These are phyloP conservation scores for Salvelinus fontinalis DNA, from an alignment of 2,113 vertebrate species.

Conservation along the genomic window DNA sequence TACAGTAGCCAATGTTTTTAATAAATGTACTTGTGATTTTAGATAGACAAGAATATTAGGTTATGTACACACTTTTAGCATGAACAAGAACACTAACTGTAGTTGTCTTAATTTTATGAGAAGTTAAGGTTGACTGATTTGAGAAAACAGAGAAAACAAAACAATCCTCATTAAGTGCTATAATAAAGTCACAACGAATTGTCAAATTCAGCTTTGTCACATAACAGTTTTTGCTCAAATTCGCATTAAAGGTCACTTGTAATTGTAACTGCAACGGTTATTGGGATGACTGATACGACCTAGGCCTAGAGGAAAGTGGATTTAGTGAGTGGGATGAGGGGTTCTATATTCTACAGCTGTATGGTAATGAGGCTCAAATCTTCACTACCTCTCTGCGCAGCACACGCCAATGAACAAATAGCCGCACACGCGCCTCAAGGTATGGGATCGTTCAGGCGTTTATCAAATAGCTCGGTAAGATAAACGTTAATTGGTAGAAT, in stretches of 20 bases:
- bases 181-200: background rate
- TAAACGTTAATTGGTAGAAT: conserved; percentile 11
- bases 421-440: conserved; percentile 59
- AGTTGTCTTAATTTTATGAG: background rate
- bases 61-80: background rate
- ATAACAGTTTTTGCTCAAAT: background rate
- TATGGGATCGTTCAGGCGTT: conserved; percentile 14
- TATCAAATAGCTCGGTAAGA: background rate
- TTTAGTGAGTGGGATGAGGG: conserved; percentile 43
- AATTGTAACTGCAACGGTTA: conserved; percentile 39
- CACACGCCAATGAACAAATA: conserved; percentile 78
- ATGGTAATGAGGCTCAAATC: conserved; percentile 84
- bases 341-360: conserved; percentile 79
- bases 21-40: background rate
- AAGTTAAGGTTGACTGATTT: background rate
- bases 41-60: background rate
- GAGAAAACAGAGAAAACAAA: background rate
- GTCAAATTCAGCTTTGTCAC: background rate
- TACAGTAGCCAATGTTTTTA: background rate
- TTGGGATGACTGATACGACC: conserved; percentile 53
- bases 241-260: background rate
- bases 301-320: conserved; percentile 46
- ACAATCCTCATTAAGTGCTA: no score
- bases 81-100: no score
- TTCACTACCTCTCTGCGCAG: conserved; percentile 34